Evolutionary conservation across 2,113 vertebrate genomes (phyloP), one percentile per base, ranked within the genome.

Genomic region (Puma concolor): DNA sequence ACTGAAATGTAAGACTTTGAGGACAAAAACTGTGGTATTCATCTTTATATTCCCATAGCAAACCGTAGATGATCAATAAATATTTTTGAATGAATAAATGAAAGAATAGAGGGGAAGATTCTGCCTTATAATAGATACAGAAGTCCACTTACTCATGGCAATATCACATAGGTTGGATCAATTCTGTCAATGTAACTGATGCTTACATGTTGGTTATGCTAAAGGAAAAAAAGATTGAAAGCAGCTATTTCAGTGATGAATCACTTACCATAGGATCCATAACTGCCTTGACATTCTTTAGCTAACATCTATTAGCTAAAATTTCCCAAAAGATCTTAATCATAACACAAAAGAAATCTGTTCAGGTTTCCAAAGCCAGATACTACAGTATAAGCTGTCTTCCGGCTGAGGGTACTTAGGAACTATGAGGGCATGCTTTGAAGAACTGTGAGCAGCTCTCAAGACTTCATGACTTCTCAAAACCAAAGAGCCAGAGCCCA

Each of bases 21-120:
- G 54, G 19, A 77, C 25, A 76, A 85, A 87, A 94, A 52, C 13
- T 60, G 4, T 27, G 63, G 63, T 66, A 36, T 74, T 91, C n/a
- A 44, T 71, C 36, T 92, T 85, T 80, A 67, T 41, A 87, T 64
- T n/a, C 31, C 60, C 10, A 29, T n/a, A 81, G 9, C 44, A 91
- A 97, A 94, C 0, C 93, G 5, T 38, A 93, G 23, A 69, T 36
- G 5, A 36, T 76, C 29, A 29, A 54, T 48, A 79, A 71, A 33
- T 95, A 92, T 84, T 74, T 92, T 71, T 94, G 36, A 88, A 69
- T 41, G 25, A 88, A 83, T 69, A 90, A 69, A 90, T 85, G 36
- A 79, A 76, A 41, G 50, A 63, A 69, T 60, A 9, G 14, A 82
- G 82, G 38, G 80, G 54, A 69, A 91, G 54, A 76, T 9, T 38